Base-by-base conservation (phyloP, 2,888 invertebrate genomes). In the Tipula helvola region DNA sequence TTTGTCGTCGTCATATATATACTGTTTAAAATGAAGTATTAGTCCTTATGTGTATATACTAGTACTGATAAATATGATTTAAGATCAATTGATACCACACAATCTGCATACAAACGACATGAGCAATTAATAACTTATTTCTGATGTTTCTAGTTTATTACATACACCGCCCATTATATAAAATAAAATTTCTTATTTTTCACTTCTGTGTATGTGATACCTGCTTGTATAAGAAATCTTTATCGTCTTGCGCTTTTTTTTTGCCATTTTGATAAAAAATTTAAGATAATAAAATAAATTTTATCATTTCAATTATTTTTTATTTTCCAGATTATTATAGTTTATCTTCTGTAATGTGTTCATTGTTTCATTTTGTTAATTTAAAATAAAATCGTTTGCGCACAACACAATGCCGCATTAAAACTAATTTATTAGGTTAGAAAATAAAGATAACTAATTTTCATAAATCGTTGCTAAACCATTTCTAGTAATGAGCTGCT, bases 281-380 rank as follows among this genome's bases (percentile, higher is more conserved):
- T 71, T 28, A 71, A 71, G 71, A 71, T 71, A 28, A 28, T 28
- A 71, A 71, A 71, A 71, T 71, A 71, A 71, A 71, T 71, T 71
- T 71, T 71, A 71, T 71, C 71, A 71, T 71, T 71, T 71, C 71
- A 71, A 71, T 71, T 71, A 71, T 71, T 71, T 71, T 71, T 71
- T 71, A 71, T 71, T 18, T 71, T 71, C 71, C 3, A 71, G 71
- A 71, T 28, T 71, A 12, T 18, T 71, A 71, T 71, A 71, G 71
- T 28, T 71, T 71, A 71, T 71, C 18, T 71, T 28, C 2, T 28
- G 4, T 28, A 71, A 71, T 71, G 71, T 71, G 71, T 71, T 71
- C 71, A 71, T 71, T 71, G 71, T 71, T 71, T 71, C 71, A 28
- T 71, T 71, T 71, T 71, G 71, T 71, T 71, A 71, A 71, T 71